Conservation (phyloP, 2,797 vertebrate species). For the Sphaeramia orbicularis region DNA sequence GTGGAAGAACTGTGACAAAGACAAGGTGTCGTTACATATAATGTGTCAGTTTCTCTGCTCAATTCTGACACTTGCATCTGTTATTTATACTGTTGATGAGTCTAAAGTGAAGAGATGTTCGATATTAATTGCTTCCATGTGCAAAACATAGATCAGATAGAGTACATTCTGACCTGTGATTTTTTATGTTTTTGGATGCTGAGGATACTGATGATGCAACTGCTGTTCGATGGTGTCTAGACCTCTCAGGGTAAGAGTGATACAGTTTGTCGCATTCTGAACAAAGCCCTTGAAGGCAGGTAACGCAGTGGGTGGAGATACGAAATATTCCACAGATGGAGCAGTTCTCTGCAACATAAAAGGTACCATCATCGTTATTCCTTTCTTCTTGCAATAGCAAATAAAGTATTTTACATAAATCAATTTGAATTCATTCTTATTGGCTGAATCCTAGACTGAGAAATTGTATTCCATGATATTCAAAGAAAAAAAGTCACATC, state of each 20-base stretch:
- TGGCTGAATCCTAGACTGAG: too few relatives aligned
- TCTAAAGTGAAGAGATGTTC: too few relatives aligned
- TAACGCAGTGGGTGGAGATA: constrained; percentile 84
- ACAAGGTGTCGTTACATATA: too few relatives aligned
- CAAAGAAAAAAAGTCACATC: too few relatives aligned
- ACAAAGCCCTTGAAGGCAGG: constrained; percentile 88
- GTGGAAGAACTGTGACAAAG: constrained; percentile 60
- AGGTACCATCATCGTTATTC: background rate
- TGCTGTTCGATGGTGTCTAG: constrained; percentile 77
- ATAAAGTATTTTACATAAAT: too few relatives aligned
- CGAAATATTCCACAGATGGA: constrained; percentile 88
- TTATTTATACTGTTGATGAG: too few relatives aligned
- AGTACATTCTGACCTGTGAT: constrained; percentile 62
- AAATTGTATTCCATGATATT: too few relatives aligned
- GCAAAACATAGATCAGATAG: background rate
- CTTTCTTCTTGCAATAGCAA: too few relatives aligned
- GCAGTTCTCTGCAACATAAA: constrained; percentile 77
- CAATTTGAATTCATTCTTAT: too few relatives aligned
- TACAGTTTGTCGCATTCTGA: constrained; percentile 87
- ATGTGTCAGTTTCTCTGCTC: too few relatives aligned
- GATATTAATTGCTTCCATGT: too few relatives aligned
- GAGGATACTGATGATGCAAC: constrained; percentile 58
- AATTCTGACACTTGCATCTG: too few relatives aligned
- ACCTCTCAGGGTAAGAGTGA: constrained; percentile 88
- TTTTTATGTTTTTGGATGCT: constrained; percentile 60